Evolutionary conservation across 2,113 vertebrate species (phyloP).

Genomic region (Corvus cornix): DNA sequence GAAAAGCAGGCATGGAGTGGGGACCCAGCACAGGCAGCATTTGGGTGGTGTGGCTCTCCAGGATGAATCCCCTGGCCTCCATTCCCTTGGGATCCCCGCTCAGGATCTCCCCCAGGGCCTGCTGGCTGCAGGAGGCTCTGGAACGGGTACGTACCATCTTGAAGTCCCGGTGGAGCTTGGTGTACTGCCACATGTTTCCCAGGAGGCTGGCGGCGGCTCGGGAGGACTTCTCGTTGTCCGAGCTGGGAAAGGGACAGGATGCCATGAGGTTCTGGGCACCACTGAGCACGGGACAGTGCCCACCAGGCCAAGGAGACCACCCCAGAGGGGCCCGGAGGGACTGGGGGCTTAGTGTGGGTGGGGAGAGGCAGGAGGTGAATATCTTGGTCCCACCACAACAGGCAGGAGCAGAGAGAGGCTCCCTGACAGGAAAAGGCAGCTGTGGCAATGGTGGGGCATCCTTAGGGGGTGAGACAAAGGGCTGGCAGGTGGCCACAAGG

Average conservation of each 20-base stretch:
- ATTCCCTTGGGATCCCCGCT: background rate
- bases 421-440: background rate
- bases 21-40: rapidly evolving
- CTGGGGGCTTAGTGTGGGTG: rapidly evolving
- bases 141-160: constrained; percentile 70
- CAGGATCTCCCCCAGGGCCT: rapidly evolving
- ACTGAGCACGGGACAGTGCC: rapidly evolving
- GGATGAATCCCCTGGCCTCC: background rate
- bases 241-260: constrained; percentile 52
- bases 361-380: background rate
- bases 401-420: background rate
- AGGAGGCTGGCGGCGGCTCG: constrained; percentile 87
- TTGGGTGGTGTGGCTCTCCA: background rate
- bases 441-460: rapidly evolving
- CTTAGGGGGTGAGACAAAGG: background rate
- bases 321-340: rapidly evolving
- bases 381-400: background rate
- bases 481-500: background rate
- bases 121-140: rapidly evolving
- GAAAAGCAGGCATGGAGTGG: rapidly evolving
- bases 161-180: constrained; percentile 87
- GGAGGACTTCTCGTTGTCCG: constrained; percentile 77
- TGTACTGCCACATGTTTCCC: constrained; percentile 93
- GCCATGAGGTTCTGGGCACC: background rate
- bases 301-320: background rate